phyloP scores from a whole-genome alignment of 2,113 vertebrate genomes.

The Cisticola juncidis region DNA sequence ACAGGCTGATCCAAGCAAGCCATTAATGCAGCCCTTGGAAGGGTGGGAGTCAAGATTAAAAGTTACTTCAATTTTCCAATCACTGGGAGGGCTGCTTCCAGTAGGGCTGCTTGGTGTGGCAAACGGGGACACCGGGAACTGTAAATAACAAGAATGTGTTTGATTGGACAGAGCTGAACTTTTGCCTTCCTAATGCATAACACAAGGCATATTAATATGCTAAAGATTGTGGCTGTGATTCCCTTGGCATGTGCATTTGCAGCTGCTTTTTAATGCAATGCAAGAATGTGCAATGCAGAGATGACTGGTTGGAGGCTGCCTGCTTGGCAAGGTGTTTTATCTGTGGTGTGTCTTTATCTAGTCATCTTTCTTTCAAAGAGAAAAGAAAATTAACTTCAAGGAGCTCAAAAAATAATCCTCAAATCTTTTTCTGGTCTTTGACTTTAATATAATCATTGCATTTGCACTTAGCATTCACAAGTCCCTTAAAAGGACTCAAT shows the following conservation, averaged over 20 bases:
- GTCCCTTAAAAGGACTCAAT: not conserved
- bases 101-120: not conserved
- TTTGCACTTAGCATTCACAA: not conserved
- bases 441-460: not conserved
- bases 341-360: not conserved
- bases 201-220: not conserved
- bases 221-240: not conserved
- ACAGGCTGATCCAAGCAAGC: constrained; percentile 12
- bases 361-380: not conserved
- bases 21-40: not conserved
- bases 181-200: constrained; percentile 13
- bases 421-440: not conserved
- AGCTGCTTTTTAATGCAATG: not conserved
- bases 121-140: not conserved
- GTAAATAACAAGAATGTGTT: constrained; percentile 20
- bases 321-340: not conserved
- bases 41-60: constrained; percentile 39
- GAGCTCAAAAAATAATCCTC: not conserved
- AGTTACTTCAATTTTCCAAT: constrained; percentile 58
- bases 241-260: not conserved
- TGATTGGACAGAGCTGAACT: constrained; percentile 46
- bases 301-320: not conserved
- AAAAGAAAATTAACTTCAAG: constrained; percentile 16
- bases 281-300: not conserved
- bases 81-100: constrained; percentile 22